Percentiles rank a stretch among this genome's conserved stretches.
Conservation (phyloP, 2,888 invertebrate genomes). For the Rugalucina vietnamica region DNA sequence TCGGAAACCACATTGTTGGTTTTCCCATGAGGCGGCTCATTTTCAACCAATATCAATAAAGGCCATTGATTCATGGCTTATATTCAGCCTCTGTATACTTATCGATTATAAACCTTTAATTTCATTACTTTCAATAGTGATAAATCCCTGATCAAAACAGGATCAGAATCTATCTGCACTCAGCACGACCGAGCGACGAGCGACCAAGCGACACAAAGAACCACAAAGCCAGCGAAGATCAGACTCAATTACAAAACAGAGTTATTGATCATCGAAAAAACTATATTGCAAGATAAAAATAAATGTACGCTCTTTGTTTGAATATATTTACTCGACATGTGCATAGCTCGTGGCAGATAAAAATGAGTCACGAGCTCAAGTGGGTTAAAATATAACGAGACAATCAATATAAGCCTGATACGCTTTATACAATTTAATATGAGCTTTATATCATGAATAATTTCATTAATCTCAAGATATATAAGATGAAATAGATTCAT, state of each 20-base stretch:
- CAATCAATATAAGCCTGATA: not conserved
- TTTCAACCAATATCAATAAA: not conserved
- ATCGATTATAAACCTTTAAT: not conserved
- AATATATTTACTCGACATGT: constrained; percentile 4
- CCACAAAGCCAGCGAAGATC: not conserved
- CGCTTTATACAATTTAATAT: no score
- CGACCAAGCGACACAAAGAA: not conserved
- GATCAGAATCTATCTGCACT: constrained; percentile 4
- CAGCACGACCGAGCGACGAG: not conserved
- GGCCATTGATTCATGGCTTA: not conserved
- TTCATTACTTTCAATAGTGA: not conserved
- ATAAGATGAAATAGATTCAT: no score
- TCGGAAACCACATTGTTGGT: no score
- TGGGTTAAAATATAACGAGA: not conserved
- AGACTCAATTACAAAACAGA: constrained; percentile 4
- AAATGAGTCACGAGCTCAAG: constrained; percentile 4
- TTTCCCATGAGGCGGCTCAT: no score
- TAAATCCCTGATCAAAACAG: no score
- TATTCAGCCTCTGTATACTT: not conserved
- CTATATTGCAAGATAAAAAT: not conserved
- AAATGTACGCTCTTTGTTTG: constrained; percentile 3
- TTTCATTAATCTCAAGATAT: not conserved
- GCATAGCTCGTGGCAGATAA: not conserved
- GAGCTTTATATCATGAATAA: not conserved
- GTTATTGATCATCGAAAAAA: not conserved